Evolutionary conservation across 2,797 vertebrate genomes (phyloP).

Genomic region (Peromyscus eremicus): DNA sequence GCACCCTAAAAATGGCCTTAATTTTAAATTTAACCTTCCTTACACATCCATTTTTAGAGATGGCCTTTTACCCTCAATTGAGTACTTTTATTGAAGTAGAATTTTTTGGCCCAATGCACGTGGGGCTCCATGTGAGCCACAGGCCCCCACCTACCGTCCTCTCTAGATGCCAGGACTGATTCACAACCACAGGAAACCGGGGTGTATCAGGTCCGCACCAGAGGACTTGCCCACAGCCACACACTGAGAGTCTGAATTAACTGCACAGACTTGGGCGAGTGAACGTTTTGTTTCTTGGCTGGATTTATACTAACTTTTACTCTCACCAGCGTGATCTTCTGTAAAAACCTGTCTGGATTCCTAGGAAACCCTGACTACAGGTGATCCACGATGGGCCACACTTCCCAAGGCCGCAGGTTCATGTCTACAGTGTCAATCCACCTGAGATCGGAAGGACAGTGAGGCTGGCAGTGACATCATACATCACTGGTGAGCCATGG

Average conservation of each 20-base stretch:
- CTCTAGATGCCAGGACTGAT: not conserved
- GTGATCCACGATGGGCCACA: not conserved
- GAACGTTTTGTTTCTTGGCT: not conserved
- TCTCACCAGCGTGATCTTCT: not conserved
- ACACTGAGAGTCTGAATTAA: conserved; percentile 23
- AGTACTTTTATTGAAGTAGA: conserved; percentile 10
- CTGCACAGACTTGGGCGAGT: not conserved
- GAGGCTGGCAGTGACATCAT: not conserved
- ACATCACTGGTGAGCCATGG: not conserved
- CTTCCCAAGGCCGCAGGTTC: not conserved
- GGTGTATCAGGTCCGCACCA: not conserved
- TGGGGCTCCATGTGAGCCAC: not conserved
- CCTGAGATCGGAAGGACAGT: not conserved
- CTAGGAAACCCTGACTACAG: not conserved
- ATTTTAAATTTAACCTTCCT: conserved; percentile 52
- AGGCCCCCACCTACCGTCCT: not conserved
- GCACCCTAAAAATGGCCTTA: not conserved
- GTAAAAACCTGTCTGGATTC: not conserved
- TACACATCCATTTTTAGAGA: not conserved
- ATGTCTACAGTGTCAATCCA: not conserved
- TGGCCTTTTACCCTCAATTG: not conserved
- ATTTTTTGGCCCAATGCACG: not conserved
- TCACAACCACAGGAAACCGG: not conserved
- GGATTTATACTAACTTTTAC: not conserved
- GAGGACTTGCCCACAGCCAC: not conserved